Conservation (phyloP, 2,888 invertebrate genomes). For the Plebejus anna region DNA sequence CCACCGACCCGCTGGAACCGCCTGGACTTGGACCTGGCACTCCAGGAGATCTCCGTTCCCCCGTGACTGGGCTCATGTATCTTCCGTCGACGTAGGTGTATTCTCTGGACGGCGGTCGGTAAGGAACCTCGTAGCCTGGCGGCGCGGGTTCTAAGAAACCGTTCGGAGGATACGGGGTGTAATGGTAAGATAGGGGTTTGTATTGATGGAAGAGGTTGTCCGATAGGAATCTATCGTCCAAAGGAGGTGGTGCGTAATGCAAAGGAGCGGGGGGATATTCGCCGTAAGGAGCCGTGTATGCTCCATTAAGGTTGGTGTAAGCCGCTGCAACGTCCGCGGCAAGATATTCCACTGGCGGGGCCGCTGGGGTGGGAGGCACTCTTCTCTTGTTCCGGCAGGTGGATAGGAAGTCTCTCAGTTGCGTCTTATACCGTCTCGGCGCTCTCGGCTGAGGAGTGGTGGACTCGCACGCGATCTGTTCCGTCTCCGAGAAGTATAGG, state of each 20-base stretch:
- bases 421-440: slow-evolving; percentile 95
- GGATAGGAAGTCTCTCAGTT: slow-evolving; percentile 94
- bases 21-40: slow-evolving; percentile 74
- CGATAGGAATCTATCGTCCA: slow-evolving; percentile 86
- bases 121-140: slow-evolving; percentile 79
- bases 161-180: slow-evolving; percentile 87
- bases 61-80: slow-evolving; percentile 81
- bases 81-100: slow-evolving; percentile 80
- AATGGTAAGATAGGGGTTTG: slow-evolving; percentile 91
- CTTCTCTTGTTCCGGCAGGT: slow-evolving; percentile 93
- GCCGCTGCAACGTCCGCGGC: slow-evolving; percentile 87
- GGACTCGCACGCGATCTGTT: slow-evolving; percentile 84
- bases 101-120: slow-evolving; percentile 81
- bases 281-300: slow-evolving; percentile 89
- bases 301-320: slow-evolving; percentile 89
- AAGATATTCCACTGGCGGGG: slow-evolving; percentile 85
- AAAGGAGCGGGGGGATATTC: slow-evolving; percentile 85
- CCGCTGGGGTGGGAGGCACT: slow-evolving; percentile 77
- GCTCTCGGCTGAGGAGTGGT: slow-evolving; percentile 87
- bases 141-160: slow-evolving; percentile 90
- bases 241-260: slow-evolving; percentile 83
- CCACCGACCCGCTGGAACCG: slow-evolving; percentile 66
- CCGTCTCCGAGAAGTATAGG: slow-evolving; percentile 92
- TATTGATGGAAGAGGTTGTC: slow-evolving; percentile 95
- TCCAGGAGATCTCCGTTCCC: slow-evolving; percentile 82